Evolutionary conservation across 2,888 invertebrate species (phyloP), one percentile per base, ranked within the genome.

Genomic region (Drosophila monieri): DNA sequence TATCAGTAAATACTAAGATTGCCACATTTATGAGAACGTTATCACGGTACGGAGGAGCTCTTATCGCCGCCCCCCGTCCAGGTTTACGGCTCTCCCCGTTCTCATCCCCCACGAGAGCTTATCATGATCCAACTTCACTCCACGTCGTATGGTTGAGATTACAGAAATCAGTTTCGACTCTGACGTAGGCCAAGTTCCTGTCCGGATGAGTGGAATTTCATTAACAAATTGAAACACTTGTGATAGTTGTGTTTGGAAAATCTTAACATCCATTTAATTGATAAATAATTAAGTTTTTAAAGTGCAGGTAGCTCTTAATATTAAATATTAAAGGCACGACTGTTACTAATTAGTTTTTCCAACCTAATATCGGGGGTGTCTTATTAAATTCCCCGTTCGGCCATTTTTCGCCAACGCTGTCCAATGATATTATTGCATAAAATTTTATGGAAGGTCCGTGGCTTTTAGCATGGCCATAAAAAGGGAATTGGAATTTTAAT

Each of bases 391-490:
- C 67, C 74, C 65, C 62, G 60, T 73, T 78, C 78, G 81, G 85
- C 81, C 81, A 81, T 81, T 81, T 81, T 81, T 70, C 39, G 65
- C 25, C n/a, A 18, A 23, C 69, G 69, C 62, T 57, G 46, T 43
- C 81, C 81, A 81, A 81, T 81, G 73, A 73, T 37, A 74, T 73
- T 49, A 76, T 56, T 61, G 81, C 88, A 78, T 14, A 66, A 47
- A 43, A 78, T 85, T 78, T 78, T 78, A 85, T 87, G 62, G 78
- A 72, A 71, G 48, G 39, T 25, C 49, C 57, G 41, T 58, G 9
- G 64, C 85, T 85, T 85, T 80, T 87, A 87, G 81, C 81, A 39
- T 76, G 72, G 21, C 67, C 72, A 87, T 81, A 87, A 81, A 81
- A 70, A 59, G 30, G 60, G 46, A 67, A 59, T 54, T 43, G 64